These are phyloP conservation scores for Protobothrops mucrosquamatus DNA, from an alignment of 2,113 vertebrate species.

Conservation along the genomic window DNA sequence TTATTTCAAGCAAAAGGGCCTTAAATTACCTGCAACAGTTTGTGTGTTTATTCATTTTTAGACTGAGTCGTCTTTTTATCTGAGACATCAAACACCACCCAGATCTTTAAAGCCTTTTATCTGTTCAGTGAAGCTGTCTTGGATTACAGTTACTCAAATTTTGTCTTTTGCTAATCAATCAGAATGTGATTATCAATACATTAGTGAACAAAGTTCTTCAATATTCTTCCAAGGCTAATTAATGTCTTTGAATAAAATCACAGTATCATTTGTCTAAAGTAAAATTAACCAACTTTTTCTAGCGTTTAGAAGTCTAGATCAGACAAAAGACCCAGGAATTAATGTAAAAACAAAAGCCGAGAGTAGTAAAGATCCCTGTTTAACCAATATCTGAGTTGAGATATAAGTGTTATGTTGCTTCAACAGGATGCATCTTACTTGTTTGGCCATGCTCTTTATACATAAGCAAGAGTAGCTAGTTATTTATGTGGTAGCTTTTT, in stretches of 20 bases:
- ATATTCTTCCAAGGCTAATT: not conserved
- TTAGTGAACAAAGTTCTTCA: not conserved
- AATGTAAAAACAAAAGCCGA: not conserved
- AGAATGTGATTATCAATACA: not conserved
- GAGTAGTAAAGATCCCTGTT: not conserved
- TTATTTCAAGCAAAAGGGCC: not conserved
- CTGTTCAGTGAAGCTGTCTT: not conserved
- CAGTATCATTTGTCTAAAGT: not conserved
- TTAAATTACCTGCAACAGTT: not conserved
- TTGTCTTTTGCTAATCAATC: not conserved
- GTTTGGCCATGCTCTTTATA: not conserved
- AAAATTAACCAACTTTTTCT: not conserved
- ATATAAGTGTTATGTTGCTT: not conserved
- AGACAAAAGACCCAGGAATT: not conserved
- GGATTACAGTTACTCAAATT: not conserved
- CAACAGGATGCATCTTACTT: not conserved
- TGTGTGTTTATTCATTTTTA: not conserved
- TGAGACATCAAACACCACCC: not conserved
- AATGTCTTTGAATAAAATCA: not conserved
- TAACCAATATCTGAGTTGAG: not conserved
- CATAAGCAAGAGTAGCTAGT: not conserved
- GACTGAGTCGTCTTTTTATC: not conserved
- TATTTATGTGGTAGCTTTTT: not conserved
- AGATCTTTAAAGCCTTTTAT: not conserved
- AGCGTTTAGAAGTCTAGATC: not conserved